Percentiles rank a stretch among this genome's conserved stretches.
These are phyloP conservation scores for Oedothorax gibbosus DNA, from an alignment of 1,140 invertebrate species.

Conservation along the genomic window DNA sequence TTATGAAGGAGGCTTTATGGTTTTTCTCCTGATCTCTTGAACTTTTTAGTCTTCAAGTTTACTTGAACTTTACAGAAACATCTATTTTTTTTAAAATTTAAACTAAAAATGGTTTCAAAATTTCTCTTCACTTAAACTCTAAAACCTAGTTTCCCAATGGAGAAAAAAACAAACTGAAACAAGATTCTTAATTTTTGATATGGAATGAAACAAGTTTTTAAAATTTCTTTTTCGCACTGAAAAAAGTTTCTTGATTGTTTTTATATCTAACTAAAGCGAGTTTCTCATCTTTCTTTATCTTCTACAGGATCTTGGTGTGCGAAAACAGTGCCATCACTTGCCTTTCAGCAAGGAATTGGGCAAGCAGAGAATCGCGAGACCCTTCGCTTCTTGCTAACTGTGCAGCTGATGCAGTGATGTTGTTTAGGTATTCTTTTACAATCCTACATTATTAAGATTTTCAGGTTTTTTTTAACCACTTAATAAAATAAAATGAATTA, in stretches of 20 bases:
- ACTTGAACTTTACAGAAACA: too few species aligned
- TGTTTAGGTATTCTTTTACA: slow-evolving; percentile 72
- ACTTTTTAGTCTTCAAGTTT: too few species aligned
- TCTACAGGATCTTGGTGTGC: slow-evolving; percentile 71
- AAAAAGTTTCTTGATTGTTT: background rate
- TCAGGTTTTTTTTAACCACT: too few species aligned
- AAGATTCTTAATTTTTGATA: background rate
- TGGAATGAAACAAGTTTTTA: background rate
- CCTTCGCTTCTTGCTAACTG: slow-evolving; percentile 83
- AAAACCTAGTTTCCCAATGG: too few species aligned
- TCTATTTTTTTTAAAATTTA: too few species aligned
- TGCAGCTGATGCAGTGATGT: slow-evolving; percentile 79
- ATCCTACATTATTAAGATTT: too few species aligned
- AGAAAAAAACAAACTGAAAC: too few species aligned
- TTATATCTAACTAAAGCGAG: background rate
- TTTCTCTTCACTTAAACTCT: too few species aligned
- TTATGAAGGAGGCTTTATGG: too few species aligned
- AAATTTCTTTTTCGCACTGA: background rate
- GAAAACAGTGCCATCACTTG: slow-evolving; percentile 76
- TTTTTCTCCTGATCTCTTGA: too few species aligned
- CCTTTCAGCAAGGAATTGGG: slow-evolving; percentile 84
- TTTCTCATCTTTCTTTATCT: background rate
- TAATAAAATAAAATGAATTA: too few species aligned
- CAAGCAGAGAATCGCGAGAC: slow-evolving; percentile 81
- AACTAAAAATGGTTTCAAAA: too few species aligned